phyloP scores from a whole-genome alignment of 1,140 invertebrate species.

The Copidosoma floridanum region DNA sequence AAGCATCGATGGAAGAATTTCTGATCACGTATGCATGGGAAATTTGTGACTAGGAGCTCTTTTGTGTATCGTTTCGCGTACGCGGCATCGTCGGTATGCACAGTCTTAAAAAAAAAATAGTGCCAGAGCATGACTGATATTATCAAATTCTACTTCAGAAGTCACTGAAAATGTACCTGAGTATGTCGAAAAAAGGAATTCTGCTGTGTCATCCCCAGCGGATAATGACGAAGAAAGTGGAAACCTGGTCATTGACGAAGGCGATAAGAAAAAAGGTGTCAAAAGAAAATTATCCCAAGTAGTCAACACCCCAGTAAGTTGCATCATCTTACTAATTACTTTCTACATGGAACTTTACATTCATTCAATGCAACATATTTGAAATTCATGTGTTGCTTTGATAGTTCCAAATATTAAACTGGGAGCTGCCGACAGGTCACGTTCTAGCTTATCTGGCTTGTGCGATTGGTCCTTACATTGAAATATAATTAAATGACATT shows the following conservation, averaged over 20 bases:
- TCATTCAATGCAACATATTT: slow-evolving; percentile 29
- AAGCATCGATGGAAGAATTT: too few relatives aligned
- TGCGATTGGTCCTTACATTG: slow-evolving; percentile 58
- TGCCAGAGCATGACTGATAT: too few relatives aligned
- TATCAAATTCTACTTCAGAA: slow-evolving; percentile 1
- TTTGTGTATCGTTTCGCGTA: too few relatives aligned
- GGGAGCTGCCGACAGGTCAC: slow-evolving; percentile 54
- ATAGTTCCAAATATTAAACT: slow-evolving; percentile 38
- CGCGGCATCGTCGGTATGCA: too few relatives aligned
- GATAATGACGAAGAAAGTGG: slow-evolving; percentile 57
- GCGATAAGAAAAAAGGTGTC: slow-evolving; percentile 53
- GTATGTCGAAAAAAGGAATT: slow-evolving; percentile 28
- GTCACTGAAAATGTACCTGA: slow-evolving; percentile 19
- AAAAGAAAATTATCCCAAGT: slow-evolving; percentile 44
- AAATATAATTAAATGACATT: too few relatives aligned
- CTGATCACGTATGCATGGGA: too few relatives aligned
- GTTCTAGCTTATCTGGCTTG: slow-evolving; percentile 50
- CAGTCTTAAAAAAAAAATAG: too few relatives aligned
- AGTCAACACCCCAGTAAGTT: slow-evolving; percentile 42
- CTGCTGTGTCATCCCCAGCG: slow-evolving; percentile 22
- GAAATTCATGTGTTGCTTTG: slow-evolving; percentile 23
- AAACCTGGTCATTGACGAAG: slow-evolving; percentile 63
- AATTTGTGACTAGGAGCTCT: too few relatives aligned
- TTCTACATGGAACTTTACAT: slow-evolving; percentile 10
- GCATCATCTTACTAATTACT: background rate